phyloP scores from a whole-genome alignment of 2,797 vertebrate genomes.

The Staurois parvus region DNA sequence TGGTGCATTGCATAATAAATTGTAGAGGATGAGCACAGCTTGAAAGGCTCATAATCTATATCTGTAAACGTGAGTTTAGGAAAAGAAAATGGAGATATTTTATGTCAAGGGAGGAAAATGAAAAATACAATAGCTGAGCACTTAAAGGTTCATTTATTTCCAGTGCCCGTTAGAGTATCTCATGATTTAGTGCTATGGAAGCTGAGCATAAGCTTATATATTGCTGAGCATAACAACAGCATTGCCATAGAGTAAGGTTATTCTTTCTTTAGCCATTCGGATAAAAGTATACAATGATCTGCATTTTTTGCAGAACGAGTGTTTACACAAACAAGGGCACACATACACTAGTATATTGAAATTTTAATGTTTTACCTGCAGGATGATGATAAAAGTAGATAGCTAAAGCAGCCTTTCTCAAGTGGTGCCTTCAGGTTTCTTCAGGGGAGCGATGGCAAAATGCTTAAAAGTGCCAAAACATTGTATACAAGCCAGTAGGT shows the following conservation, averaged over 20 bases:
- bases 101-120: conserved; percentile 36
- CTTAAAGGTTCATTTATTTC: conserved; percentile 40
- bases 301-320: too few species aligned
- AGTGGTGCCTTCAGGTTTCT: too few species aligned
- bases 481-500: too few species aligned
- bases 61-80: conserved; percentile 48
- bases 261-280: not conserved
- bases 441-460: too few species aligned
- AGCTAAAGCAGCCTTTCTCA: too few species aligned
- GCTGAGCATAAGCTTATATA: not conserved
- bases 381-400: too few species aligned
- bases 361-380: too few species aligned
- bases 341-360: too few species aligned
- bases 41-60: conserved; percentile 57
- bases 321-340: too few species aligned
- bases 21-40: conserved; percentile 31
- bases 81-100: conserved; percentile 49
- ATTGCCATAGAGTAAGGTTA: not conserved
- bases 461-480: too few species aligned
- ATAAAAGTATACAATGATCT: not conserved
- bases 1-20: conserved; percentile 42
- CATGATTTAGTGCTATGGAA: conserved; percentile 27
- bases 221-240: not conserved
- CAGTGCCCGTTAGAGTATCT: not conserved
- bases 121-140: conserved; percentile 9